Evolutionary conservation across 2,888 invertebrate genomes (phyloP), one percentile per base, ranked within the genome.

Genomic region (Hipparchia semele): DNA sequence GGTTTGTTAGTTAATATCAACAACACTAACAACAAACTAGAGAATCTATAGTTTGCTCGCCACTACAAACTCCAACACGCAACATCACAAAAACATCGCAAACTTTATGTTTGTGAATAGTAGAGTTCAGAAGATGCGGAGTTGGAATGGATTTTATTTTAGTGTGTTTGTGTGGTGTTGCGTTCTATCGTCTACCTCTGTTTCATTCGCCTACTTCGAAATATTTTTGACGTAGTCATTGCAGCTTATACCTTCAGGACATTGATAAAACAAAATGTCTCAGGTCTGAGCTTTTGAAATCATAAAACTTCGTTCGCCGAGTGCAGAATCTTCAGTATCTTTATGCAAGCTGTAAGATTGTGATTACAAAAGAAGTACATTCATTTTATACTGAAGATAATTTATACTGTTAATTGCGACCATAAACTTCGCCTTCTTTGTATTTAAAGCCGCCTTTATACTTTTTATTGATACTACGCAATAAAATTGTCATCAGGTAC

Each of bases 271-370:
- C 51, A 65, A 65, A 53, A 65, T 33, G 65, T 65, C 65, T 51
- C 8, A 6, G 6, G 53, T 65, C 7, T 53, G 33, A 6, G 10
- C 7, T 65, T 12, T 7, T 87, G 82, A 83, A 82, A 80, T 84
- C 81, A 82, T 84, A 84, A 86, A 87, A 83, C 82, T 83, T 83
- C 84, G 81, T 80, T 82, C 76, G 78, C 56, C 77, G 81, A 79
- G 79, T 82, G 85, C 85, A 80, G 86, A 86, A 83, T 82, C 79
- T 72, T 77, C 75, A 79, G 68, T 76, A 74, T 75, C 65, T 82
- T 82, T 87, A 83, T 86, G 84, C 80, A 84, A 82, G 86, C 56
- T 77, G 56, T 73, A 70, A 74, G 71, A 71, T 69, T 71, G 72
- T 76, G 68, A 77, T 73, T 65, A 72, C 70, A 72, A 73, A 67